Evolutionary conservation across 1,140 invertebrate genomes (phyloP).

Genomic region (Zaprionus gabonicus): DNA sequence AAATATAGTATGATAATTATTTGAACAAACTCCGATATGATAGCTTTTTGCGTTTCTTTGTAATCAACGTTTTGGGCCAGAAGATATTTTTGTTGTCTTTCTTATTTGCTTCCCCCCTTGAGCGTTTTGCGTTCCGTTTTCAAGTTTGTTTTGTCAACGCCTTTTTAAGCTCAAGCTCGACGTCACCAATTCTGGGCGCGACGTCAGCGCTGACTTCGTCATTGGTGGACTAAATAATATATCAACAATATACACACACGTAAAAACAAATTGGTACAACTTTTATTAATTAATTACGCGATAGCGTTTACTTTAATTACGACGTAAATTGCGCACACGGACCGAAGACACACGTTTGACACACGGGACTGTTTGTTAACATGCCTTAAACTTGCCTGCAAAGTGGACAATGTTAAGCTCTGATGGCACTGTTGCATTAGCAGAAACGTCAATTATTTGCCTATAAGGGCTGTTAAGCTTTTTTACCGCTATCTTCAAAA

Average conservation of each 20-base stretch:
- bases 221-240: conserved; percentile 13
- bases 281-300: conserved; percentile 51
- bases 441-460: not conserved
- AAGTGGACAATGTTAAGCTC: conserved; percentile 9
- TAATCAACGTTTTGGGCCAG: conserved; percentile 21
- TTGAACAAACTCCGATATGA: conserved; percentile 41
- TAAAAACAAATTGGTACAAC: conserved; percentile 22
- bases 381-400: not conserved
- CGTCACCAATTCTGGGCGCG: conserved; percentile 41
- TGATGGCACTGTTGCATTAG: conserved; percentile 1
- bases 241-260: conserved; percentile 18
- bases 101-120: conserved; percentile 39
- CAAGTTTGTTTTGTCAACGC: conserved; percentile 63
- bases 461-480: not conserved
- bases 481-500: not conserved
- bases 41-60: conserved; percentile 16
- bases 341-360: conserved; percentile 42
- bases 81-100: conserved; percentile 34
- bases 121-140: conserved; percentile 54
- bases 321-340: conserved; percentile 46
- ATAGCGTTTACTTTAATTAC: conserved; percentile 49
- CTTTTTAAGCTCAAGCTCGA: conserved; percentile 41
- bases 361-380: conserved; percentile 35
- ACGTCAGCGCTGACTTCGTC: conserved; percentile 31
- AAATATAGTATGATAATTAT: conserved; percentile 44